Conservation (phyloP, 2,888 invertebrate species). For the Ganaspis brasiliensis region DNA sequence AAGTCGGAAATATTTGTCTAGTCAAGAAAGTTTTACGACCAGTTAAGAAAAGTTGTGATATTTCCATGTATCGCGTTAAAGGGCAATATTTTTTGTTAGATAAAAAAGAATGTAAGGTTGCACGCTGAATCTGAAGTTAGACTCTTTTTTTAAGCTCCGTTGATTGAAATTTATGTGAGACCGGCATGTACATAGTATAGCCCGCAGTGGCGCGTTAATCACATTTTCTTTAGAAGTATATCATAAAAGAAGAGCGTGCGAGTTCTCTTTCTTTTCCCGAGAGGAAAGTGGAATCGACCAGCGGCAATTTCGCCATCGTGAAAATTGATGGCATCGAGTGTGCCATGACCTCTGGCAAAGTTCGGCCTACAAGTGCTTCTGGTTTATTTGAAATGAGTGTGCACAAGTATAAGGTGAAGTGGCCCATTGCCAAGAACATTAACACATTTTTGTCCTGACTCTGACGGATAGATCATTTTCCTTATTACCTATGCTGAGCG, state of each 20-base stretch:
- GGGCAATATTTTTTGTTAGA: no score
- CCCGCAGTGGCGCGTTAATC: slow-evolving; percentile 27
- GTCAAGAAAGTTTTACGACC: no score
- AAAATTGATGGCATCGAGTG: slow-evolving; percentile 9
- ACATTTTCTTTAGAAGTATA: slow-evolving; percentile 39
- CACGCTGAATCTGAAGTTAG: slow-evolving; percentile 1
- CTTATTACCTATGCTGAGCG: slow-evolving; percentile 35
- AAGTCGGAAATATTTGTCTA: no score
- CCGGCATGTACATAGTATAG: not conserved
- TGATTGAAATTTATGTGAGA: slow-evolving; percentile 41
- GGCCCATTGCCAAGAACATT: slow-evolving; percentile 30
- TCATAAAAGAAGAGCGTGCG: slow-evolving; percentile 32
- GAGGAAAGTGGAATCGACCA: slow-evolving; percentile 27
- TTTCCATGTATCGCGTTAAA: no score
- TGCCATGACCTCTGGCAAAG: slow-evolving; percentile 1
- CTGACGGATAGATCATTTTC: slow-evolving; percentile 21
- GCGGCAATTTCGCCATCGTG: not conserved
- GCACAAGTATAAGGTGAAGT: slow-evolving; percentile 16
- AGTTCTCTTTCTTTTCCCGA: slow-evolving; percentile 7
- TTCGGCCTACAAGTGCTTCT: slow-evolving; percentile 2
- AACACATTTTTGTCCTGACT: slow-evolving; percentile 37
- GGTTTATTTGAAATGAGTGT: slow-evolving; percentile 14
- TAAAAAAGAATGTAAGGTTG: no score
- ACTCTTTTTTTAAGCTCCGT: slow-evolving; percentile 27
- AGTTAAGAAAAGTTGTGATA: no score